Percentiles rank a stretch among this genome's conserved stretches.
Conservation (phyloP, 1,140 invertebrate genomes). For the Stenopsyche tienmushanensis region DNA sequence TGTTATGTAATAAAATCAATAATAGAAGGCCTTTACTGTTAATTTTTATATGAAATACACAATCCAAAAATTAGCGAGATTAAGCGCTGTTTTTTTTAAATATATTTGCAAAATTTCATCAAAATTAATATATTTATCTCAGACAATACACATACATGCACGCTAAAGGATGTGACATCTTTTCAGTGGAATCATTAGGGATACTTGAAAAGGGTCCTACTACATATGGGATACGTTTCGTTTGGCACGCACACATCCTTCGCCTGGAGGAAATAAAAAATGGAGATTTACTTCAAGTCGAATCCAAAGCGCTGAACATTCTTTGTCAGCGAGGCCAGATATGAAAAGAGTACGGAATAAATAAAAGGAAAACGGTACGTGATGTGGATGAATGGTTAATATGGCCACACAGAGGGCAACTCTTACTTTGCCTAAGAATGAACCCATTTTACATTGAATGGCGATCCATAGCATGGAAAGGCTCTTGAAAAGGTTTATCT, state of each 20-base stretch:
- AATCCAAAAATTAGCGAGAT: too few species aligned
- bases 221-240: too few species aligned
- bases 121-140: too few species aligned
- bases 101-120: too few species aligned
- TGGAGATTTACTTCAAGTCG: neutral
- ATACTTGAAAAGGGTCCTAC: neutral
- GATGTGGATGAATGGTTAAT: conserved; percentile 36
- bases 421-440: conserved; percentile 9
- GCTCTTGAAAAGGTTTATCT: neutral
- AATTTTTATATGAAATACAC: too few species aligned
- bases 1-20: too few species aligned
- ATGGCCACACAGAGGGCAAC: conserved; percentile 1
- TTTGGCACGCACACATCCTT: neutral
- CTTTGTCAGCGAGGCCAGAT: conserved; percentile 29
- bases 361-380: conserved; percentile 32
- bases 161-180: too few species aligned
- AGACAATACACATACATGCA: too few species aligned
- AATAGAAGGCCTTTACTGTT: too few species aligned
- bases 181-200: neutral
- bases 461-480: neutral
- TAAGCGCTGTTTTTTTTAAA: too few species aligned
- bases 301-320: conserved; percentile 9
- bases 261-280: neutral
- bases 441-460: conserved; percentile 1
- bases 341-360: conserved; percentile 27